Percentiles rank a stretch among this genome's conserved stretches.
Evolutionary conservation across 2,888 invertebrate species (phyloP).

Genomic region (Amblyjoppa fuscipennis): DNA sequence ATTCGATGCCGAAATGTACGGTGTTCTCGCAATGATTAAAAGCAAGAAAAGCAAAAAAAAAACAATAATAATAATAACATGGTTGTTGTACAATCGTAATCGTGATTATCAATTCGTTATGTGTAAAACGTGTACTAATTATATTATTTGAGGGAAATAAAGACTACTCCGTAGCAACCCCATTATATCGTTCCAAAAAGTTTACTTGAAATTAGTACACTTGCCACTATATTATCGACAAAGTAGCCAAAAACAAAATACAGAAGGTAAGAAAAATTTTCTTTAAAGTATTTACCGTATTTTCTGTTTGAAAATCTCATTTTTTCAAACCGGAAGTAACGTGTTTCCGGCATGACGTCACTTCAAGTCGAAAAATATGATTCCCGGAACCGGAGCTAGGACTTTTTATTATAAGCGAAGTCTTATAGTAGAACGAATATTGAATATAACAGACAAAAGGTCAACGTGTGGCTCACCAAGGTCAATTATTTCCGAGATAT

Average conservation of each 20-base stretch:
- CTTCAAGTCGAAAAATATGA: too few species aligned
- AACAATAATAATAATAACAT: slow-evolving; percentile 48
- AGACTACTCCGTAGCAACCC: slow-evolving; percentile 52
- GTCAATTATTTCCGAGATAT: neutral
- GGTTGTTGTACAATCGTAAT: slow-evolving; percentile 68
- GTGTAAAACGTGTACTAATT: slow-evolving; percentile 64
- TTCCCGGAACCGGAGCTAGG: too few species aligned
- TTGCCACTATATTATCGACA: neutral
- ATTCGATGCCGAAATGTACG: slow-evolving; percentile 23
- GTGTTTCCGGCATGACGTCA: too few species aligned
- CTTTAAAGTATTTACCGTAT: too few species aligned
- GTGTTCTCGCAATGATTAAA: neutral
- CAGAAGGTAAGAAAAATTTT: too few species aligned
- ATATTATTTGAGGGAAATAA: slow-evolving; percentile 57
- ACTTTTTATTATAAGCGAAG: too few species aligned
- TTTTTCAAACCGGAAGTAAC: too few species aligned
- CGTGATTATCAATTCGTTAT: slow-evolving; percentile 69
- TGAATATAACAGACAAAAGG: neutral
- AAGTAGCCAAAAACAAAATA: neutral
- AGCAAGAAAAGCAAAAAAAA: slow-evolving; percentile 12
- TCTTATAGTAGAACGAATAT: too few species aligned
- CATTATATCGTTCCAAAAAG: neutral
- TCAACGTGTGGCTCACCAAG: neutral
- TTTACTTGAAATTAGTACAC: neutral
- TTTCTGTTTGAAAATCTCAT: too few species aligned